phyloP scores from a whole-genome alignment of 2,888 invertebrate genomes.

The Drosophila gaucha region DNA sequence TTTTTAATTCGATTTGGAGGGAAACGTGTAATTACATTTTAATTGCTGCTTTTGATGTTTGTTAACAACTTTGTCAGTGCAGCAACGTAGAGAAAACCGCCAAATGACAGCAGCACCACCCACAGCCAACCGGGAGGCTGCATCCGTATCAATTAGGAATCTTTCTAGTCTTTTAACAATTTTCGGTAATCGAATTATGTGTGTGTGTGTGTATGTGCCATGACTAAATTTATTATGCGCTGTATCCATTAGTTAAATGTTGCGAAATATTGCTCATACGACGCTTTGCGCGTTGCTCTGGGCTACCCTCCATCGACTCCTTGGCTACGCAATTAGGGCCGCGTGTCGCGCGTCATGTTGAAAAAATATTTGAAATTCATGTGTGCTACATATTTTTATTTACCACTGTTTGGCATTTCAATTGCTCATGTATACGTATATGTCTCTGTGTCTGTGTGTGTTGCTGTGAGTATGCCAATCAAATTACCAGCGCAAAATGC shows the following conservation, averaged over 20 bases:
- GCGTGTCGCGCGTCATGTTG: constrained; percentile 69
- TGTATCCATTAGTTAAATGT: constrained; percentile 73
- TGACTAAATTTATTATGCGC: constrained; percentile 43
- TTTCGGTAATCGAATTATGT: constrained; percentile 64
- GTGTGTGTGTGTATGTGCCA: constrained; percentile 17
- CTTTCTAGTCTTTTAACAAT: constrained; percentile 48
- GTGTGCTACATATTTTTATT: constrained; percentile 60
- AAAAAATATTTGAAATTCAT: constrained; percentile 77
- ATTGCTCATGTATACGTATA: constrained; percentile 43
- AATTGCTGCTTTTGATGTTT: constrained; percentile 80
- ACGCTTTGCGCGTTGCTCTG: background rate
- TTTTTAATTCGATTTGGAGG: constrained; percentile 77
- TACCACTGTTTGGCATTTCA: constrained; percentile 65
- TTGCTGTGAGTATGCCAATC: constrained; percentile 66
- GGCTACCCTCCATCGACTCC: background rate
- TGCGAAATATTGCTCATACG: constrained; percentile 72
- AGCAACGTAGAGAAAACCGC: constrained; percentile 22
- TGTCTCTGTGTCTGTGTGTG: constrained; percentile 10
- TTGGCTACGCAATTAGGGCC: constrained; percentile 58
- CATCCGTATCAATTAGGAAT: constrained; percentile 54
- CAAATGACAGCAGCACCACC: constrained; percentile 8
- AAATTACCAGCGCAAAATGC: constrained; percentile 77
- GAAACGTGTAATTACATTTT: constrained; percentile 79
- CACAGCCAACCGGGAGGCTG: background rate
- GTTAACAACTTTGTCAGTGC: constrained; percentile 72